Conservation (phyloP, 2,113 vertebrate genomes). For the Sialia sialis region DNA sequence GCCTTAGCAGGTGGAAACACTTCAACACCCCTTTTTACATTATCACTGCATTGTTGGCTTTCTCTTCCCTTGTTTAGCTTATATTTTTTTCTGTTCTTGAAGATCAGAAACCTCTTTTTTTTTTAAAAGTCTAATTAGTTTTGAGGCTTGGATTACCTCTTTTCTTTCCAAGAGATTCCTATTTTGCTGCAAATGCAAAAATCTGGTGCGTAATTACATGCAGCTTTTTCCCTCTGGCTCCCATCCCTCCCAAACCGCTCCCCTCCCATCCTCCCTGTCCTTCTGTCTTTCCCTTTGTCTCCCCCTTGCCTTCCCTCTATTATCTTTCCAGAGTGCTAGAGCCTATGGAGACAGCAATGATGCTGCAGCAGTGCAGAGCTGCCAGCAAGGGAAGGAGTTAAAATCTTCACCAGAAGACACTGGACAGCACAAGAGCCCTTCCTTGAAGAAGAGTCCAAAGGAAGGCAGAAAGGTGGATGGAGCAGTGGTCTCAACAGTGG, state of each 20-base stretch:
- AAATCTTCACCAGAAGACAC: constrained; percentile 71
- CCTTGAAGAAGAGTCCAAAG: constrained; percentile 76
- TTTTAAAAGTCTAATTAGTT: background rate
- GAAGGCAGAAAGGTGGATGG: constrained; percentile 64
- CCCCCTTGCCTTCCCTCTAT: background rate
- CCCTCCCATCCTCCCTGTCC: background rate
- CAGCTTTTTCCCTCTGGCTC: background rate
- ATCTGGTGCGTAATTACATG: background rate
- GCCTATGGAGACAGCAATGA: constrained; percentile 65
- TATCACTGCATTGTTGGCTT: background rate
- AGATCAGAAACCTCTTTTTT: background rate
- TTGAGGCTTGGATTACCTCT: background rate
- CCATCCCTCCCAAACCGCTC: background rate
- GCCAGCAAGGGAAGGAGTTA: constrained; percentile 75
- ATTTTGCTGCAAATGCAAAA: background rate
- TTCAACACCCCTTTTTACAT: background rate
- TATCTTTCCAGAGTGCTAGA: constrained; percentile 75
- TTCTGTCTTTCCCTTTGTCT: background rate
- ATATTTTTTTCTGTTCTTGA: background rate
- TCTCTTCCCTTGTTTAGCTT: background rate
- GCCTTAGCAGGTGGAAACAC: background rate
- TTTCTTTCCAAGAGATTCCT: background rate
- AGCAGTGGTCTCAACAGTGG: constrained; percentile 27
- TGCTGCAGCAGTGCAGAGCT: constrained; percentile 64
- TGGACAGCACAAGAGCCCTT: constrained; percentile 71